Evolutionary conservation across 2,113 vertebrate species (phyloP), one percentile per base, ranked within the genome.

Genomic region (Clarias magur): DNA sequence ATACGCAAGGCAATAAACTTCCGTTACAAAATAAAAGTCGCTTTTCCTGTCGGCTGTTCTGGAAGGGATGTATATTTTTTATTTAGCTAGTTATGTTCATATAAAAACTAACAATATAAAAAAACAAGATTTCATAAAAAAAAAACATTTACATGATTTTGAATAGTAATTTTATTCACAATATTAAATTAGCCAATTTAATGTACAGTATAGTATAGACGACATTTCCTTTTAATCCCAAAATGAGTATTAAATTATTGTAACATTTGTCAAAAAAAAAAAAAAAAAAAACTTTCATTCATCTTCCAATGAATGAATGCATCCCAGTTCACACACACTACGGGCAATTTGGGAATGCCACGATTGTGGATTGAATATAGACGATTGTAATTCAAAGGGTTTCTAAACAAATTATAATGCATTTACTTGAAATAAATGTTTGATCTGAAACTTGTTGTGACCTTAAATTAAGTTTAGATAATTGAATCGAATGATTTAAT

Each of bases 11-110:
- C 7, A 8, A 27, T 27, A 30, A 54, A 67, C 60, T 56, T 59
- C 59, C 56, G 17, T 75, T 57, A 17, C 25, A 86, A 67, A 86
- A 68, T 86, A 86, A 86, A 57, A 86, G 85, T 80, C 85, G 0
- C 73, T 6, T 34, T 19, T 54, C 42, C 48, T 76, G 73, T 0
- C 3, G 17, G 73, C 0, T 42, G 11, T 16, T 73, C 11, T 73
- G 27, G 42, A 15, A 10, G 8, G 2, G 10, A 9, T 12, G 38
- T 6, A 0, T 11, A 53, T 25, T 25, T 75, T 75, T 42, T n/a
- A 67, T 9, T 42, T 17, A 34, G 30, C 2, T 42, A 38, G 1
- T 38, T 42, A 0, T 48, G 38, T 73, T 42, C 1, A 42, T 48
- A 11, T 73, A 12, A 38, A 2, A n/a, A 54, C 7, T 34, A 27